Conservation (phyloP, 2,888 invertebrate genomes). For the Opisthograptis luteolata region DNA sequence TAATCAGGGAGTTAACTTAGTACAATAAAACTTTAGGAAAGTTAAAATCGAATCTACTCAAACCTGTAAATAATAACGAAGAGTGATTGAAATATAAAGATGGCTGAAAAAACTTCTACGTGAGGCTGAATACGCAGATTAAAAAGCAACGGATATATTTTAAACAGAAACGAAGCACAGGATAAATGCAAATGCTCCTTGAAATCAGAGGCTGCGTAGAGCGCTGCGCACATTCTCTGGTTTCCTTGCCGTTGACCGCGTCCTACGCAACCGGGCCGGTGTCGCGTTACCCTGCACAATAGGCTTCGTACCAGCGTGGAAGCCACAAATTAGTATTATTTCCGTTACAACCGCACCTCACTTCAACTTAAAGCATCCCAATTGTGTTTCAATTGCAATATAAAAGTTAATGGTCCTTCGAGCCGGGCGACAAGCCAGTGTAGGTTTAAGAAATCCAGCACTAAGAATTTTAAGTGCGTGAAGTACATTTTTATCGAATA, state of each 20-base stretch:
- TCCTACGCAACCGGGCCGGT: constrained; percentile 65
- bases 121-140: too few relatives aligned
- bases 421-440: constrained; percentile 27
- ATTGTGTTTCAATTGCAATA: constrained; percentile 30
- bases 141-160: too few relatives aligned
- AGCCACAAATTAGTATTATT: constrained; percentile 48
- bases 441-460: constrained; percentile 12
- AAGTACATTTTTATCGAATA: constrained; percentile 14
- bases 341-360: constrained; percentile 30
- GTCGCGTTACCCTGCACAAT: constrained; percentile 64
- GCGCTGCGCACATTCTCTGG: constrained; percentile 43
- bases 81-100: too few relatives aligned
- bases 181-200: background rate
- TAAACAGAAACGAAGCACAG: constrained; percentile 9
- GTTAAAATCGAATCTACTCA: too few relatives aligned
- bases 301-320: constrained; percentile 43
- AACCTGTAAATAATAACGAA: too few relatives aligned
- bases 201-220: background rate
- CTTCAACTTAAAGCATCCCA: constrained; percentile 27
- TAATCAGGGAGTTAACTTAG: too few relatives aligned
- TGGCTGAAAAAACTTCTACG: too few relatives aligned
- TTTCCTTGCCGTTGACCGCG: constrained; percentile 67
- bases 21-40: too few relatives aligned
- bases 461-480: constrained; percentile 4
- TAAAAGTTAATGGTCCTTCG: constrained; percentile 37